Conservation (phyloP, 2,888 invertebrate genomes). For the Drosophila vallismaia region DNA sequence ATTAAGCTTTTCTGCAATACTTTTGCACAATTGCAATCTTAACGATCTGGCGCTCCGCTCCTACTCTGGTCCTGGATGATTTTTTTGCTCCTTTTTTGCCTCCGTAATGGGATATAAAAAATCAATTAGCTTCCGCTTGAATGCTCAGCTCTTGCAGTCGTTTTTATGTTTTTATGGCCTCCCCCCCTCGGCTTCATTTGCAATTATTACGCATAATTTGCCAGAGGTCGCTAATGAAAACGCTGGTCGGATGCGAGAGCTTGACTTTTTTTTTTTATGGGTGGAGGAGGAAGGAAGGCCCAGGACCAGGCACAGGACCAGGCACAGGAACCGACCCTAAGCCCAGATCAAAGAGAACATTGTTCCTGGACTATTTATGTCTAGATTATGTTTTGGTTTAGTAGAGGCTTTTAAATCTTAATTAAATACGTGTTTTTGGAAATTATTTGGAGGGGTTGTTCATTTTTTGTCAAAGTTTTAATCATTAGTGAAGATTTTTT, state of each 20-base stretch:
- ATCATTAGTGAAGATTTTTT: too few species aligned
- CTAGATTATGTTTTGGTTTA: not conserved
- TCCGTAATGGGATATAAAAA: constrained; percentile 51
- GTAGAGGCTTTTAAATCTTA: not conserved
- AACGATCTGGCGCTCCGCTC: constrained; percentile 14
- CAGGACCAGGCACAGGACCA: too few species aligned
- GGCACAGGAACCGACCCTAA: not conserved
- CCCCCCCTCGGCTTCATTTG: constrained; percentile 39
- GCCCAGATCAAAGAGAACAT: not conserved
- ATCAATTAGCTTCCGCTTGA: constrained; percentile 57
- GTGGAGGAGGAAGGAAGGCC: too few species aligned
- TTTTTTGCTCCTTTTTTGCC: not conserved
- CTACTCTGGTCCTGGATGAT: not conserved
- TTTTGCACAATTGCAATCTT: constrained; percentile 33
- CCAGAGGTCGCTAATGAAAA: constrained; percentile 52
- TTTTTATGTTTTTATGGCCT: constrained; percentile 30
- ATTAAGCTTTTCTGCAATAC: constrained; percentile 23
- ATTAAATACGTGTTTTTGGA: not conserved
- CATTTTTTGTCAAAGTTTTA: not conserved
- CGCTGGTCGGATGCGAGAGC: constrained; percentile 14
- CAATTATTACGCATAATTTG: constrained; percentile 75
- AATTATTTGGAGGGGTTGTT: too few species aligned
- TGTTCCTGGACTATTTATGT: not conserved
- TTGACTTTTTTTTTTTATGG: constrained; percentile 12
- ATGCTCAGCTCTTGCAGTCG: constrained; percentile 26